Base-by-base conservation (phyloP, 2,888 invertebrate genomes). In the Apotomis turbidana region DNA sequence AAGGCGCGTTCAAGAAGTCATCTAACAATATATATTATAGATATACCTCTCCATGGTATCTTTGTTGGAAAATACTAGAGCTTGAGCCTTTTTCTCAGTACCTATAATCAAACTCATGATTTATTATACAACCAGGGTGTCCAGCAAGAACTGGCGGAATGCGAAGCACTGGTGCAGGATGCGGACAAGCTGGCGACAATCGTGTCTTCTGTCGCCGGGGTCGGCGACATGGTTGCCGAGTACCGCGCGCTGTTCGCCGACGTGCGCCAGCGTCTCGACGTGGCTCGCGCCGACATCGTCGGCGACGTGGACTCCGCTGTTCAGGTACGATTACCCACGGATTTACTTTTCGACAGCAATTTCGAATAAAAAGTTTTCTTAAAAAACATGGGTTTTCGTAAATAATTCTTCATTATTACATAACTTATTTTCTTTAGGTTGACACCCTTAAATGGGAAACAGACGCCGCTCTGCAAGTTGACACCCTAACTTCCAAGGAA, bases 401-500 rank as follows among this genome's bases (percentile, higher is more conserved):
- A 57, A 57, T 36, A 5, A 10, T 6, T 3, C 15, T 10, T 46
- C 15, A 46, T 52, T 49, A 3, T 59, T 57, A 60, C 69, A 57
- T 15, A 27, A 51, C 10, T 41, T 68, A 62, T 12, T 64, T 6
- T 41, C 71, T 95, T 0, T 95, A 97, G 90, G 96, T 97, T 9
- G 96, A 97, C 75, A 97, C 97, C 0, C 89, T 96, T 6, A 95
- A 94, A 85, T 96, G 96, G 87, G 97, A 97, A 82, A 95, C 95
- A 13, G 97, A 97, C 80, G 95, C 95, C 0, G 95, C 96, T 0
- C 95, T 97, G 5, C 97, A 98, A 93, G 97, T 97, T 1, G 96
- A 97, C 82, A 98, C 97, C 0, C 87, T 97, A 55, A 97, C 97
- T 57, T 96, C 97, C 4, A 96, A 96, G 85, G 97, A 97, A 82